phyloP scores from a whole-genome alignment of 92 coral and sea anemone species.

The Palythoa grandis region DNA sequence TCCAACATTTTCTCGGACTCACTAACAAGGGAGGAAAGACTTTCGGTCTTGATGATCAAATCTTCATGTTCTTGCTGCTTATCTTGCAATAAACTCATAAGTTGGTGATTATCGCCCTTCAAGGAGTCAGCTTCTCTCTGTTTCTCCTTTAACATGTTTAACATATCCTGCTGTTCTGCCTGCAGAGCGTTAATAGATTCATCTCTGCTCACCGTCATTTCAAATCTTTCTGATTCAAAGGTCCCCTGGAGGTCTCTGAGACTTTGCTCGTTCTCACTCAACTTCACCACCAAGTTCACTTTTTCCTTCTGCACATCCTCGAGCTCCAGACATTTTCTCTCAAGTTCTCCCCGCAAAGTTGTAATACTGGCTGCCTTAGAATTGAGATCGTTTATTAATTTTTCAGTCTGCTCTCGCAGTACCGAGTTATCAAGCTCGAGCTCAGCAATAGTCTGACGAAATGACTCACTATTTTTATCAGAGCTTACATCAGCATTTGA shows the following conservation, averaged over 20 bases:
- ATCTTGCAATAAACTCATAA: conserved; percentile 72
- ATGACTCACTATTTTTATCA: conserved; percentile 45
- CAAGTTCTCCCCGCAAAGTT: conserved; percentile 61
- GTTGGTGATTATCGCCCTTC: conserved; percentile 60
- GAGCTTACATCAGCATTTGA: conserved; percentile 42
- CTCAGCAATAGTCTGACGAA: conserved; percentile 61
- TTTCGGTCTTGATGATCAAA: conserved; percentile 50
- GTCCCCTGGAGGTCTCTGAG: conserved; percentile 86
- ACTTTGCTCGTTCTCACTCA: conserved; percentile 79
- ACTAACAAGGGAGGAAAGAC: conserved; percentile 47
- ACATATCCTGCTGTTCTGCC: conserved; percentile 70
- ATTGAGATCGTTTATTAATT: conserved; percentile 64
- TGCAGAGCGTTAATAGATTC: conserved; percentile 68
- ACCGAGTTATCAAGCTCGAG: conserved; percentile 76
- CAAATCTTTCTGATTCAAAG: conserved; percentile 74
- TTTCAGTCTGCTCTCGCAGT: conserved; percentile 74
- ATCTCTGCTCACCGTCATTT: conserved; percentile 67
- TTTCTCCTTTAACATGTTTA: conserved; percentile 74
- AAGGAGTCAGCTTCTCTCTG: conserved; percentile 65
- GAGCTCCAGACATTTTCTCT: conserved; percentile 63
- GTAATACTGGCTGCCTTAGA: conserved; percentile 61
- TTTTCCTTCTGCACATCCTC: conserved; percentile 60
- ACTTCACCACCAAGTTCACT: conserved; percentile 65
- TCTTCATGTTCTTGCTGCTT: conserved; percentile 68
- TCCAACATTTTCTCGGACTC: conserved; percentile 61